Evolutionary conservation across 1,140 invertebrate species (phyloP), one percentile per base, ranked within the genome.

Genomic region (Cardiocondyla obscurior): DNA sequence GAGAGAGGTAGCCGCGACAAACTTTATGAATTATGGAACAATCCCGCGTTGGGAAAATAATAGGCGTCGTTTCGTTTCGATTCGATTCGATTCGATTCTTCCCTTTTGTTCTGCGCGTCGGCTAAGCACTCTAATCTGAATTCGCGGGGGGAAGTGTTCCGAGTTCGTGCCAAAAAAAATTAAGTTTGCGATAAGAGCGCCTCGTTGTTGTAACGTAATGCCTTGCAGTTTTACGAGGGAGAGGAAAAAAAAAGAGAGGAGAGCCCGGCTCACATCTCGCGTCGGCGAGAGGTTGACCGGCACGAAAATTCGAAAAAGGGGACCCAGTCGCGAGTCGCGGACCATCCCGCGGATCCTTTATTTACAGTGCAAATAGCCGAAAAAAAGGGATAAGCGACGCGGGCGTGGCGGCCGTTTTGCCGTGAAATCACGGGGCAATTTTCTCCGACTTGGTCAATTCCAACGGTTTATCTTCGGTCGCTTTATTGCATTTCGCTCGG

Each of bases 11-110:
- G 49, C 22, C 33, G 57, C 19, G 44, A 36, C 46, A 82, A 85
- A 72, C 82, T 86, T 79, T 69, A 12, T 49, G 65, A 86, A 87
- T 86, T 86, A 86, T 67, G 42, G 36, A 74, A 64, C 72, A 36
- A 76, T 33, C 58, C 39, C n/a, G 57, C 30, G 14, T 28, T 14
- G 57, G 57, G 28, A 76, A 76, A 76, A 76, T 76, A 76, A 62
- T 76, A 76, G 72, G 14, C 42, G 25, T 19, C 39, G 70, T 22
- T 22, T 60, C 55, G 33, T 74, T 39, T 42, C 57, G 30, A 12
- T 73, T 73, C 36, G 53, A 57, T 72, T 70, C 30, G 10, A 51
- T 25, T 53, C 49, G 33, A 64, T 64, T 64, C 36, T 14, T 44
- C 14, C 60, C 36, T 10, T 16, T 2, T 4, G 25, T 19, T 16